Evolutionary conservation across 2,888 invertebrate genomes (phyloP).

Genomic region (Hanleya hanleyi): DNA sequence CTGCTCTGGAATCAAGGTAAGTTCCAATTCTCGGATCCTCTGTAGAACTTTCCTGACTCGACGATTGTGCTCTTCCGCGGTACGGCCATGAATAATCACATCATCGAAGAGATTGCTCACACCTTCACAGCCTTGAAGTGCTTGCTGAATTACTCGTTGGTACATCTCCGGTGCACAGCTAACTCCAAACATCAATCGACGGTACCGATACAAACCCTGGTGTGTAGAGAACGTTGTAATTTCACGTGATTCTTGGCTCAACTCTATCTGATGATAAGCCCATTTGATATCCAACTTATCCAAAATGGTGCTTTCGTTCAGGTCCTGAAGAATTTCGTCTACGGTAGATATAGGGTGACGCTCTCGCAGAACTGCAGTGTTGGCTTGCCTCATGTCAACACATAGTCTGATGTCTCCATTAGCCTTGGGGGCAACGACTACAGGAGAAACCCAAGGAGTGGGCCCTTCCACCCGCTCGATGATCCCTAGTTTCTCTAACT

Average conservation of each 20-base stretch:
- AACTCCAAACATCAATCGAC: slow-evolving; percentile 13
- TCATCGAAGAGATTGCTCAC: slow-evolving; percentile 34
- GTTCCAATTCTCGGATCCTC: slow-evolving; percentile 27
- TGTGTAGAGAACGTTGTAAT: slow-evolving; percentile 22
- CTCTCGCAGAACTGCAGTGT: slow-evolving; percentile 34
- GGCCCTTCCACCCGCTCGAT: too few species aligned
- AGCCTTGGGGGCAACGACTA: too few species aligned
- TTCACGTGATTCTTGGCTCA: slow-evolving; percentile 5
- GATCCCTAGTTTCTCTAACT: slow-evolving; percentile 17
- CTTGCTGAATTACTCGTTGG: too few species aligned
- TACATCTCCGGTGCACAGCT: too few species aligned
- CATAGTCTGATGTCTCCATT: too few species aligned
- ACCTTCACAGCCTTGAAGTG: slow-evolving; percentile 26
- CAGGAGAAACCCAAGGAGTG: too few species aligned
- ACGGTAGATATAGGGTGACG: slow-evolving; percentile 34
- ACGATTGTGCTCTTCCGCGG: slow-evolving; percentile 31
- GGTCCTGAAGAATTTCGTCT: slow-evolving; percentile 31
- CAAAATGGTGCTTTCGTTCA: slow-evolving; percentile 35
- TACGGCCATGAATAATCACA: slow-evolving; percentile 38
- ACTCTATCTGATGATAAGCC: slow-evolving; percentile 25
- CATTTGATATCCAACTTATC: slow-evolving; percentile 37
- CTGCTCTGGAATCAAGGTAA: slow-evolving; percentile 40
- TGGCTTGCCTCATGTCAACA: too few species aligned
- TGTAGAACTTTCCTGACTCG: slow-evolving; percentile 27
- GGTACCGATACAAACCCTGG: slow-evolving; percentile 16